phyloP scores from a whole-genome alignment of 2,797 vertebrate species.

The Emydoidea blandingii region DNA sequence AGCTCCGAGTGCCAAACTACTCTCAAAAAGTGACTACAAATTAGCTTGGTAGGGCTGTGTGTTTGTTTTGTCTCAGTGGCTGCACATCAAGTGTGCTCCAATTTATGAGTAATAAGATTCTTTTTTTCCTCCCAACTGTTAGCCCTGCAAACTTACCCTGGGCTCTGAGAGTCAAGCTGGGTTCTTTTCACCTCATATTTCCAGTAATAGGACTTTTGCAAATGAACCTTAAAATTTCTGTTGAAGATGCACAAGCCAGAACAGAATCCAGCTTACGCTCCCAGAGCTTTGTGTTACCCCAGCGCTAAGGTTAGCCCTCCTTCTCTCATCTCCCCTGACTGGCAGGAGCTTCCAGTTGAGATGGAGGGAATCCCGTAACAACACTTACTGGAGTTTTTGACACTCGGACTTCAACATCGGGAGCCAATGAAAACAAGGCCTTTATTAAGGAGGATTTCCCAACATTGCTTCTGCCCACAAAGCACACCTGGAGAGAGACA shows the following conservation, averaged over 20 bases:
- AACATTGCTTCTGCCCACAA: slow-evolving; percentile 96
- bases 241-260: not conserved
- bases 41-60: accelerated
- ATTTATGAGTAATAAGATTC: accelerated
- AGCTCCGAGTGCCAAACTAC: not conserved
- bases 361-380: accelerated
- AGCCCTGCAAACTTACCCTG: not conserved
- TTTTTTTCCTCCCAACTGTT: accelerated
- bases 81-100: accelerated
- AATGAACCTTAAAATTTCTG: not conserved
- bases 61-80: not conserved
- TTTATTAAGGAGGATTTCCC: slow-evolving; percentile 96
- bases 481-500: slow-evolving; percentile 88
- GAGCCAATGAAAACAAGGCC: slow-evolving; percentile 90
- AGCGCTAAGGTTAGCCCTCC: not conserved
- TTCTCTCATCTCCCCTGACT: not conserved
- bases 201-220: accelerated
- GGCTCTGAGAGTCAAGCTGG: not conserved
- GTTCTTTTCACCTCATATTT: not conserved
- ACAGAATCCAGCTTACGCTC: not conserved
- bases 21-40: not conserved
- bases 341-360: not conserved
- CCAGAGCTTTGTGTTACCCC: not conserved
- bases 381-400: slow-evolving; percentile 93
- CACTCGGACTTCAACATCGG: slow-evolving; percentile 91